A percentile compares a stretch with the other conserved stretches of the same genome.
phyloP scores from a whole-genome alignment of 64 coral and sea anemone genomes.

The Platygyra sinensis region DNA sequence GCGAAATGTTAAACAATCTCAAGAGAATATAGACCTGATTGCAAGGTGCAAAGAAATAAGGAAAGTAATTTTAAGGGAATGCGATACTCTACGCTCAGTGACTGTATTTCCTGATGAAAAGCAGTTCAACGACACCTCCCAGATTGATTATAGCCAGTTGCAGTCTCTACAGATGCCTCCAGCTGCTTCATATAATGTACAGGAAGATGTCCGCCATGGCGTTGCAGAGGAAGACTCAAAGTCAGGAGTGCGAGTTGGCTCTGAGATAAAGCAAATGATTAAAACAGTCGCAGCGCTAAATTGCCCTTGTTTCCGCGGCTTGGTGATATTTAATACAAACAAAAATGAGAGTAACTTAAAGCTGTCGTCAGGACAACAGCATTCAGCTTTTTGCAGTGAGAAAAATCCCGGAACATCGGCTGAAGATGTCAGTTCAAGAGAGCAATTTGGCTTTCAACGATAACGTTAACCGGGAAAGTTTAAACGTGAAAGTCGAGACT shows the following conservation, averaged over 20 bases:
- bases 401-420: background rate
- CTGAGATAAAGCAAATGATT: background rate
- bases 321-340: background rate
- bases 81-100: background rate
- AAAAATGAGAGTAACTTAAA: background rate
- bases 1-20: background rate
- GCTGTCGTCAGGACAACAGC: background rate
- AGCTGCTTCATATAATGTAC: background rate
- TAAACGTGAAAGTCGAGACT: background rate
- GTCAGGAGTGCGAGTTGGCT: background rate
- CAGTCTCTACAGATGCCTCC: background rate
- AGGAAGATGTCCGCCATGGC: background rate
- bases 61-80: slow-evolving; percentile 1
- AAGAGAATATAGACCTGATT: slow-evolving; percentile 17
- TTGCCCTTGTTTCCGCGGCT: background rate
- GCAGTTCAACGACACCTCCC: background rate
- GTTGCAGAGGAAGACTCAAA: background rate
- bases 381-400: background rate
- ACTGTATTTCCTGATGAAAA: slow-evolving; percentile 13
- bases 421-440: background rate
- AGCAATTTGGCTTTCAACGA: background rate
- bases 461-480: background rate
- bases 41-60: slow-evolving; percentile 1
- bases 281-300: background rate
- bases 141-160: background rate